Evolutionary conservation across 64 coral and sea anemone species (phyloP).

Genomic region (Anthopleura sola): DNA sequence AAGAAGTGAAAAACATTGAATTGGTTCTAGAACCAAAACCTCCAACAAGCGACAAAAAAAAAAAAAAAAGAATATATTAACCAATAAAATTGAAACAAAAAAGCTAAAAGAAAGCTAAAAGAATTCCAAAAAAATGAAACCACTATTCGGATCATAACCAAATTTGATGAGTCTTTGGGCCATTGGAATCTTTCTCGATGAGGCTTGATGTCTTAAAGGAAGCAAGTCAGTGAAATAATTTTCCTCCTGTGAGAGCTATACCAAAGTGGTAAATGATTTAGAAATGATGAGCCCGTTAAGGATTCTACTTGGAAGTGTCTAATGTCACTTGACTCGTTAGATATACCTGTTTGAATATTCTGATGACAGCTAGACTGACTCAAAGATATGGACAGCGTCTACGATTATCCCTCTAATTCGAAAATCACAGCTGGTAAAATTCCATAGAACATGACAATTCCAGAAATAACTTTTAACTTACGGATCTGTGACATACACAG

Average conservation of each 20-base stretch:
- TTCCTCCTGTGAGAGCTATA: background rate
- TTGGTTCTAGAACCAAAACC: background rate
- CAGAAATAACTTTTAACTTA: too few species aligned
- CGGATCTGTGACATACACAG: background rate
- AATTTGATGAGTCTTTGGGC: background rate
- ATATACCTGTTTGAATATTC: background rate
- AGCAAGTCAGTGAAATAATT: background rate
- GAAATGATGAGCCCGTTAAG: background rate
- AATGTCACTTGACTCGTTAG: background rate
- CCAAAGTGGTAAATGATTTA: background rate
- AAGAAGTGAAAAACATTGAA: background rate
- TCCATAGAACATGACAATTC: too few species aligned
- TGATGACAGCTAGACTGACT: background rate
- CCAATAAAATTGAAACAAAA: background rate
- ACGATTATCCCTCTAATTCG: background rate
- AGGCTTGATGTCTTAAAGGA: background rate
- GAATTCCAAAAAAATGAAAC: slow-evolving; percentile 6
- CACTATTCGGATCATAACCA: background rate
- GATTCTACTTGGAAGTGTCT: background rate
- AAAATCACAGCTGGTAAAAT: background rate
- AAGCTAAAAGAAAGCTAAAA: slow-evolving; percentile 22
- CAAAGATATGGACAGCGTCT: background rate
- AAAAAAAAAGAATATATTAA: background rate
- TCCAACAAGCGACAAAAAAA: background rate
- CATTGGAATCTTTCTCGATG: background rate